Evolutionary conservation across 2,113 vertebrate species (phyloP).

Genomic region (Myocastor coypus): DNA sequence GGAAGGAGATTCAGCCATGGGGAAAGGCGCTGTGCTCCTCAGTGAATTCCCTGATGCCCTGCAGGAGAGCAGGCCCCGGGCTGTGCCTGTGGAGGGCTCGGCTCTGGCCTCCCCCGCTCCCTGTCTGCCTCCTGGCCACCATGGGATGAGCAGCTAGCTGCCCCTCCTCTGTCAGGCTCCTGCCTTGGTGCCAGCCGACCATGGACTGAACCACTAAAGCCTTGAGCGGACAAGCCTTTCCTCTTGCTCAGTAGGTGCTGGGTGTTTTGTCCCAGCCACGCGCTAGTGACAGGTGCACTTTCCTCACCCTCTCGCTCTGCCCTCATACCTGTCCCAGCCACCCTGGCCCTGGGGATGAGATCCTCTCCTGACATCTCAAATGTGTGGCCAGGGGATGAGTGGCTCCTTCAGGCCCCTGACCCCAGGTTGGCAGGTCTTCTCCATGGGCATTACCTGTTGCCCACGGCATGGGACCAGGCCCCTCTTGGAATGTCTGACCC

Average conservation of each 20-base stretch:
- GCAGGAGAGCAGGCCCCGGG: not conserved
- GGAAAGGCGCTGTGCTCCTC: not conserved
- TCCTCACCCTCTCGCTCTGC: not conserved
- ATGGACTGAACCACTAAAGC: not conserved
- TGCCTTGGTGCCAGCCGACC: not conserved
- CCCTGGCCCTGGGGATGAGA: too few species aligned
- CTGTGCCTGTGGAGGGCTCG: not conserved
- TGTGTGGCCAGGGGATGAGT: not conserved
- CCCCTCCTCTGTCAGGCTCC: not conserved
- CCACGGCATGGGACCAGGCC: not conserved
- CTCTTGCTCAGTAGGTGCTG: not conserved
- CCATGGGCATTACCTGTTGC: not conserved
- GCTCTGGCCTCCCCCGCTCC: not conserved
- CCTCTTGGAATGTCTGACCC: not conserved
- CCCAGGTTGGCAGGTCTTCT: not conserved
- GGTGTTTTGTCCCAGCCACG: not conserved
- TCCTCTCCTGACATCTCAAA: not conserved
- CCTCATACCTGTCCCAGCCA: not conserved
- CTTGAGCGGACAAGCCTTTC: not conserved
- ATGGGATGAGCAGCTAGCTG: too few species aligned
- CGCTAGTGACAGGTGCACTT: not conserved
- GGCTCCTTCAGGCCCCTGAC: not conserved
- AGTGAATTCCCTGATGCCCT: not conserved
- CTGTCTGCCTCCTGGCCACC: not conserved
- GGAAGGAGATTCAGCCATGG: not conserved